A percentile compares a stretch with the other conserved stretches of the same genome.
Evolutionary conservation across 2,113 vertebrate species (phyloP).

Genomic region (Chloebia gouldiae): DNA sequence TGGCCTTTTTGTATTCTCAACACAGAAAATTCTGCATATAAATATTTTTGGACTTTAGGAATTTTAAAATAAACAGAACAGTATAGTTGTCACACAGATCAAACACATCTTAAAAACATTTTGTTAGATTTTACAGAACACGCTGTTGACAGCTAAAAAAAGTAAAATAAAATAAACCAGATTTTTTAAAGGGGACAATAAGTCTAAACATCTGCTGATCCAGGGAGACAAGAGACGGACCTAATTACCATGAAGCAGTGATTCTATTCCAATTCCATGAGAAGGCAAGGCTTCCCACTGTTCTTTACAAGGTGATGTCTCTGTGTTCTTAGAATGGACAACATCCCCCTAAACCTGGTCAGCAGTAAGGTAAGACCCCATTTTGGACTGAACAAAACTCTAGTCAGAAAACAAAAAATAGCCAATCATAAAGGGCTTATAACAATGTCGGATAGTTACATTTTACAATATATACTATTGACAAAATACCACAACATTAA

Average conservation of each 20-base stretch:
- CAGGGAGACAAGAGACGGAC: neutral
- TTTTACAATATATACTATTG: conserved; percentile 50
- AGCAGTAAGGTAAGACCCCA: neutral
- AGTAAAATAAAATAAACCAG: conserved; percentile 27
- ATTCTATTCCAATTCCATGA: conserved; percentile 9
- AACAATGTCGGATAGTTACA: conserved; percentile 23
- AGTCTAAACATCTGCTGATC: conserved; percentile 31
- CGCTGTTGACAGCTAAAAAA: conserved; percentile 8
- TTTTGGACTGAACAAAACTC: conserved; percentile 12
- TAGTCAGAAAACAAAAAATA: neutral
- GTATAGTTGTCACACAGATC: conserved; percentile 53
- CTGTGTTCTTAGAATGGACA: neutral
- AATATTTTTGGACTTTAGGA: conserved; percentile 67
- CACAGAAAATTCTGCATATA: conserved; percentile 60
- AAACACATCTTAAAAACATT: conserved; percentile 53
- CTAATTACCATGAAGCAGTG: neutral
- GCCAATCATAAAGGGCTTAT: neutral
- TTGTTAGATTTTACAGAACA: conserved; percentile 43
- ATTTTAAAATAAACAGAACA: conserved; percentile 60
- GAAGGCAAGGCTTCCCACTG: neutral
- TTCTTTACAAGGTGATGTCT: neutral
- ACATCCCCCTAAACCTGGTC: neutral
- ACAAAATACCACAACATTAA: conserved; percentile 58
- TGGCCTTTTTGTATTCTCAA: conserved; percentile 48
- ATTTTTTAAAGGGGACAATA: neutral